A percentile compares a stretch with the other conserved stretches of the same genome.
Evolutionary conservation across 1,140 invertebrate genomes (phyloP).

Genomic region (Teleopsis dalmanni): DNA sequence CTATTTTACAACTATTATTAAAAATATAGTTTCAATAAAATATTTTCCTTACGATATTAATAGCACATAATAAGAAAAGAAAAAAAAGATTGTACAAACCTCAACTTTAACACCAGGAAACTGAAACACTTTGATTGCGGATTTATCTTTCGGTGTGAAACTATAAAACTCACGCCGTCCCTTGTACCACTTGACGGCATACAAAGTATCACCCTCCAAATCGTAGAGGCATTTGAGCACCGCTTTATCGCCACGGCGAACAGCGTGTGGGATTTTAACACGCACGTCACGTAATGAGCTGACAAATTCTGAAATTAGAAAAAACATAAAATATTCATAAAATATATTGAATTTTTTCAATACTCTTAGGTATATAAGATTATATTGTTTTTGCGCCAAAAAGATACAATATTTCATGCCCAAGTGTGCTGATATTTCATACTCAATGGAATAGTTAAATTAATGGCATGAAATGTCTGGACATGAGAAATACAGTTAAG

Average conservation of each 20-base stretch:
- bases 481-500: too few relatives aligned
- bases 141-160: slow-evolving; percentile 65
- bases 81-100: slow-evolving; percentile 58
- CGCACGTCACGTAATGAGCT: slow-evolving; percentile 52
- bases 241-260: slow-evolving; percentile 55
- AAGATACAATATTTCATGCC: too few relatives aligned
- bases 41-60: too few relatives aligned
- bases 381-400: too few relatives aligned
- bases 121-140: slow-evolving; percentile 65
- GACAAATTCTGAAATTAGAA: slow-evolving; percentile 4
- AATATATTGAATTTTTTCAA: not conserved
- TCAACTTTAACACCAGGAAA: slow-evolving; percentile 66
- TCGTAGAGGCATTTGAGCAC: slow-evolving; percentile 68
- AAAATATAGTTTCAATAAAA: too few relatives aligned
- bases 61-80: too few relatives aligned
- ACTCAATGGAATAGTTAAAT: too few relatives aligned
- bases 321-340: not conserved
- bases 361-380: too few relatives aligned
- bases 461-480: too few relatives aligned
- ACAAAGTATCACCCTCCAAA: slow-evolving; percentile 65
- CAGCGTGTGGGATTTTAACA: slow-evolving; percentile 60
- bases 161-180: slow-evolving; percentile 72
- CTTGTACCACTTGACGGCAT: slow-evolving; percentile 79
- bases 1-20: too few relatives aligned
- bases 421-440: too few relatives aligned